These are phyloP conservation scores for Formica aserva DNA, from an alignment of 2,888 invertebrate genomes.

Conservation along the genomic window DNA sequence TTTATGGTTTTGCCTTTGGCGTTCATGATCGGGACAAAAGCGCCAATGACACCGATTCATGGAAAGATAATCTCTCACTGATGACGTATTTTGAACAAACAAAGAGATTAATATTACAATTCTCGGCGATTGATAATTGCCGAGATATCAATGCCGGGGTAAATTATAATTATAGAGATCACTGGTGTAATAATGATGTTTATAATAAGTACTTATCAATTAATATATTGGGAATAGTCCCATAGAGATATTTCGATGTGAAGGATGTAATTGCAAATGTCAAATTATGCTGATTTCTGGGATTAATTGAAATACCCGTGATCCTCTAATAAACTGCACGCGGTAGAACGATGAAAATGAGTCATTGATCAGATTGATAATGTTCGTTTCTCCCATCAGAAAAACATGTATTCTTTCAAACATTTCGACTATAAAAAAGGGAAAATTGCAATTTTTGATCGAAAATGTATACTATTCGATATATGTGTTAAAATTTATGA, in stretches of 20 bases:
- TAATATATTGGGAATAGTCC: background rate
- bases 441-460: background rate
- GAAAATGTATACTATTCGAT: slow-evolving; percentile 15
- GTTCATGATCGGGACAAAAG: background rate
- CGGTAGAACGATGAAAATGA: background rate
- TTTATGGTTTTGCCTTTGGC: background rate
- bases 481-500: slow-evolving; percentile 31
- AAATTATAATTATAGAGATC: slow-evolving; percentile 23
- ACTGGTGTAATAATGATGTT: slow-evolving; percentile 1
- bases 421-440: background rate
- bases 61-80: background rate
- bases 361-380: background rate
- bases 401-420: background rate
- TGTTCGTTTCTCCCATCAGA: background rate
- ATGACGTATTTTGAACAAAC: slow-evolving; percentile 3
- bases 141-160: background rate
- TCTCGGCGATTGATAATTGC: slow-evolving; percentile 4
- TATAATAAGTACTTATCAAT: slow-evolving; percentile 22
- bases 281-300: slow-evolving; percentile 19
- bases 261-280: slow-evolving; percentile 2
- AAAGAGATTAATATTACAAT: slow-evolving; percentile 3
- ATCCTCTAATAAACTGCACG: background rate
- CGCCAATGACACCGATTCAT: background rate
- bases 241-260: background rate
- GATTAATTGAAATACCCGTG: slow-evolving; percentile 1